phyloP scores from a whole-genome alignment of 1,140 invertebrate species.

The Heliconius melpomene region DNA sequence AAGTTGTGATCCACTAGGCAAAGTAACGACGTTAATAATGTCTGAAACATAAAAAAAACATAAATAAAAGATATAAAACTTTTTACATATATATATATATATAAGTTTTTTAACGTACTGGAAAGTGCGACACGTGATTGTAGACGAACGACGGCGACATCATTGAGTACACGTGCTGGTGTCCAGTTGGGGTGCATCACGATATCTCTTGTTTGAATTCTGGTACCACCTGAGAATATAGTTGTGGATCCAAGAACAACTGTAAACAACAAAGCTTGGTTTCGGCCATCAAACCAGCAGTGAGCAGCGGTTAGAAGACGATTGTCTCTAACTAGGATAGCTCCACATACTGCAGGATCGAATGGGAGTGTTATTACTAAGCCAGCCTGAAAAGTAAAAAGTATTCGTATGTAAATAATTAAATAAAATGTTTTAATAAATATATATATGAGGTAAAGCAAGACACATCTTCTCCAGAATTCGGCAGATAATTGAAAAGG shows the following conservation, averaged over 20 bases:
- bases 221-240: slow-evolving; percentile 53
- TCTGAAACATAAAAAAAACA: slow-evolving; percentile 36
- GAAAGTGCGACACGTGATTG: slow-evolving; percentile 53
- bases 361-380: not conserved
- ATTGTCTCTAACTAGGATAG: not conserved
- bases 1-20: slow-evolving; percentile 44
- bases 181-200: slow-evolving; percentile 44
- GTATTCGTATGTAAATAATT: too few relatives aligned
- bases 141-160: slow-evolving; percentile 56
- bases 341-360: not conserved
- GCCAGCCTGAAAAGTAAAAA: not conserved
- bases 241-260: slow-evolving; percentile 44
- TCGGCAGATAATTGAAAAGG: too few relatives aligned
- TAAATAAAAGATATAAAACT: too few relatives aligned
- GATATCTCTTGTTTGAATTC: slow-evolving; percentile 25
- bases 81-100: too few relatives aligned
- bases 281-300: not conserved
- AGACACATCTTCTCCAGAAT: too few relatives aligned
- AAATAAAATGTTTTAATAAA: too few relatives aligned
- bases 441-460: too few relatives aligned
- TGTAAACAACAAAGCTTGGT: not conserved
- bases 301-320: not conserved
- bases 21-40: slow-evolving; percentile 42
- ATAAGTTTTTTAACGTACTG: slow-evolving; percentile 40
- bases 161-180: slow-evolving; percentile 42